These are phyloP conservation scores for Drosophila prostipennis DNA, from an alignment of 2,888 invertebrate species.

Conservation along the genomic window DNA sequence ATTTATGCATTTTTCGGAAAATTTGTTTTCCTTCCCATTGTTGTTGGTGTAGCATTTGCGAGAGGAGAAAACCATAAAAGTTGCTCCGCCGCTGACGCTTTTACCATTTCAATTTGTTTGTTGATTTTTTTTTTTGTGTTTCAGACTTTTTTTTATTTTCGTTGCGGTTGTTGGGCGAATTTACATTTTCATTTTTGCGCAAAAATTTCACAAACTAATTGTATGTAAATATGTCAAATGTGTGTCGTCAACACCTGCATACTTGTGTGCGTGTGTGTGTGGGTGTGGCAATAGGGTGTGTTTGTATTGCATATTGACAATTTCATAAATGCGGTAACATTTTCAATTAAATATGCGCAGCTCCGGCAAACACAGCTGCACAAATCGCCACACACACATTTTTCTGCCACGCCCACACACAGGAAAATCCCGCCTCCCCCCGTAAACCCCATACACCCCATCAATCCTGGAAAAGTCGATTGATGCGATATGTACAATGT, in stretches of 20 bases:
- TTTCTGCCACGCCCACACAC: constrained; percentile 45
- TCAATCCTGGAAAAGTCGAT: constrained; percentile 72
- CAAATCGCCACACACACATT: constrained; percentile 37
- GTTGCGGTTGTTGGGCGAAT: constrained; percentile 38
- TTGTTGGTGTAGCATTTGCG: constrained; percentile 42
- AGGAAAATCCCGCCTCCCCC: background rate
- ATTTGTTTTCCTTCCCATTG: constrained; percentile 28
- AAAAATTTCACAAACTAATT: constrained; percentile 71
- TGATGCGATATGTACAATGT: constrained; percentile 47
- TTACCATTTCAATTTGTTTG: constrained; percentile 65
- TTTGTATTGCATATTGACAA: constrained; percentile 77
- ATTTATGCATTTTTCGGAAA: constrained; percentile 56
- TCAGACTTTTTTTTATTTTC: constrained; percentile 1
- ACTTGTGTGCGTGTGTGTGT: constrained; percentile 19
- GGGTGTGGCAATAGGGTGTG: constrained; percentile 27
- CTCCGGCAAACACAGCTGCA: constrained; percentile 71
- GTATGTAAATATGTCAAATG: constrained; percentile 79
- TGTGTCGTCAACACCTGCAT: constrained; percentile 73
- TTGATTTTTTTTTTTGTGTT: constrained; percentile 36
- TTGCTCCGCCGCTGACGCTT: constrained; percentile 43
- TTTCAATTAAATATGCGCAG: constrained; percentile 80
- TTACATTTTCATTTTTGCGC: constrained; percentile 64
- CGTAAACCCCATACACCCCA: constrained; percentile 41
- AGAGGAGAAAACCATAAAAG: constrained; percentile 55
- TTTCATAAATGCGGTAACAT: constrained; percentile 80